Evolutionary conservation across 2,113 vertebrate species (phyloP).

Genomic region (Enhydra lutris): DNA sequence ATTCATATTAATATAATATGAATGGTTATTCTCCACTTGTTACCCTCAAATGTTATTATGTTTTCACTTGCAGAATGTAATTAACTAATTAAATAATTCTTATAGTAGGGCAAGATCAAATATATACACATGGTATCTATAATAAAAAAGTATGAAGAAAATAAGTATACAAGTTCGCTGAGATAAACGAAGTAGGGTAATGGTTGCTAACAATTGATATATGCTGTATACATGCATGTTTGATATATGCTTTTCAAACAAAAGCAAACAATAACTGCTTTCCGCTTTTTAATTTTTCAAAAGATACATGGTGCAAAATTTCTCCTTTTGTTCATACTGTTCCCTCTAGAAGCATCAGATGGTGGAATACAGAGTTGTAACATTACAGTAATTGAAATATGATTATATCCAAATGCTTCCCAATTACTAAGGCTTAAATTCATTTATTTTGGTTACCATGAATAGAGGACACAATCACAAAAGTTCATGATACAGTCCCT

Average conservation of each 20-base stretch:
- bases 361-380: not conserved
- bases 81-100: not conserved
- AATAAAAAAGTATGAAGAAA: not conserved
- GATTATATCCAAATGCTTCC: slow-evolving; percentile 28
- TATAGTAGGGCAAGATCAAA: not conserved
- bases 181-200: not conserved
- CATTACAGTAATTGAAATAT: slow-evolving; percentile 42
- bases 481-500: not conserved
- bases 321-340: not conserved
- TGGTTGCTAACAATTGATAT: not conserved
- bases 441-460: not conserved
- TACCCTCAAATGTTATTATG: not conserved
- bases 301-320: not conserved
- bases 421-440: slow-evolving; percentile 14
- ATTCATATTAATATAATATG: too few species aligned
- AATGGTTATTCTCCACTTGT: not conserved
- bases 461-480: not conserved
- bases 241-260: not conserved
- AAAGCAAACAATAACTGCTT: not conserved
- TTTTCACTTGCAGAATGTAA: not conserved
- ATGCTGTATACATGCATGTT: too few species aligned
- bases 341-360: not conserved
- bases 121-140: not conserved
- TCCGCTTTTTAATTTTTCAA: not conserved
- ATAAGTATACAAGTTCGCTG: not conserved